Conservation (phyloP, 2,888 invertebrate genomes). For the Sacculina carcini region DNA sequence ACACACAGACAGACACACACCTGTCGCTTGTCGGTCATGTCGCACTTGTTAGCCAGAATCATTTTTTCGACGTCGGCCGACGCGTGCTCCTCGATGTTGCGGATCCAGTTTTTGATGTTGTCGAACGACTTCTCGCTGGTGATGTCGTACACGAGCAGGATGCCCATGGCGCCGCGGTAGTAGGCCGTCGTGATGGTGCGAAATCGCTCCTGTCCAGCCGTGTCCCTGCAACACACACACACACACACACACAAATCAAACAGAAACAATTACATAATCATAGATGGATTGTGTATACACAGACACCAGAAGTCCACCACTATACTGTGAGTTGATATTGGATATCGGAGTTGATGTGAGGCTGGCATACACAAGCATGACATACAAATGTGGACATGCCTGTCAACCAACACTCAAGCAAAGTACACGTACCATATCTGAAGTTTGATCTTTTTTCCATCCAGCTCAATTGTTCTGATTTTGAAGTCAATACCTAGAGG, state of each 20-base stretch:
- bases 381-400: too few species aligned
- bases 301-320: too few species aligned
- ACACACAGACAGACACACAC: constrained; percentile 22
- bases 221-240: constrained; percentile 42
- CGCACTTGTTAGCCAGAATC: constrained; percentile 97
- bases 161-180: constrained; percentile 98
- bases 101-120: constrained; percentile 96
- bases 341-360: too few species aligned
- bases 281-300: neutral
- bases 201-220: constrained; percentile 95
- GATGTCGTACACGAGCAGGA: constrained; percentile 97
- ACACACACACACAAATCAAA: neutral
- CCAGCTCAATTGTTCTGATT: constrained; percentile 91
- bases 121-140: constrained; percentile 98
- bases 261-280: neutral
- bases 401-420: too few species aligned
- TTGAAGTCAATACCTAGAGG: constrained; percentile 88
- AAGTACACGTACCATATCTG: constrained; percentile 95
- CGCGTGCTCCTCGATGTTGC: constrained; percentile 97
- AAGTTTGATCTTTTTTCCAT: constrained; percentile 93
- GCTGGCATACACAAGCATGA: too few species aligned
- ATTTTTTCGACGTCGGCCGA: constrained; percentile 97
- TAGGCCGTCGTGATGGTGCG: constrained; percentile 99
- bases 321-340: too few species aligned
- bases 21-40: constrained; percentile 81